Evolutionary conservation across 1,140 invertebrate genomes (phyloP).

Genomic region (Leptopilina clavipes): DNA sequence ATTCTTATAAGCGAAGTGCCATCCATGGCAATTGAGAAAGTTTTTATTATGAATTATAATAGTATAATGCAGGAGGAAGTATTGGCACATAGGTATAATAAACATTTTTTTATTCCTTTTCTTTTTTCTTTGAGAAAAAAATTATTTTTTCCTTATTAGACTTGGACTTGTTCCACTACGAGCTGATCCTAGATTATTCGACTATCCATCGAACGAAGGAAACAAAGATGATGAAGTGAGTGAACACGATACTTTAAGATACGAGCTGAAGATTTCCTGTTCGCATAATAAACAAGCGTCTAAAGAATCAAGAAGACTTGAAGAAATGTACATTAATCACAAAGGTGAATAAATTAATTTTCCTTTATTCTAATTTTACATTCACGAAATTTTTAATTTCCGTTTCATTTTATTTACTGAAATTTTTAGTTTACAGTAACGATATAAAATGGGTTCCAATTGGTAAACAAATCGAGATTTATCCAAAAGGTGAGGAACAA

Average conservation of each 20-base stretch:
- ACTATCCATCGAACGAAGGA: slow-evolving; percentile 77
- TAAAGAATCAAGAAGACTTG: slow-evolving; percentile 84
- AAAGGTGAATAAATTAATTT: slow-evolving; percentile 79
- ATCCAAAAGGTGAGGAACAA: slow-evolving; percentile 79
- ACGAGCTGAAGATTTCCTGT: slow-evolving; percentile 93
- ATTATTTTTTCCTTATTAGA: slow-evolving; percentile 61
- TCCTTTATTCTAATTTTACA: no score
- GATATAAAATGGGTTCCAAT: slow-evolving; percentile 96
- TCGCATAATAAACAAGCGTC: slow-evolving; percentile 83
- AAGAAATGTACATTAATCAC: slow-evolving; percentile 91
- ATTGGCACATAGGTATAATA: slow-evolving; percentile 85
- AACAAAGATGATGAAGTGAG: slow-evolving; percentile 80
- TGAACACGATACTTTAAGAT: slow-evolving; percentile 92
- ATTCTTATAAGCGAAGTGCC: slow-evolving; percentile 97
- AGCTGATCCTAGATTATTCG: slow-evolving; percentile 95
- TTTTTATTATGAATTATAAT: slow-evolving; percentile 96
- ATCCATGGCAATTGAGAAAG: slow-evolving; percentile 99
- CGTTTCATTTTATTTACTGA: no score
- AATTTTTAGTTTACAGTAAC: slow-evolving; percentile 85
- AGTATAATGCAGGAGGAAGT: slow-evolving; percentile 98
- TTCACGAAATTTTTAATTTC: no score
- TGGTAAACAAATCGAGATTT: slow-evolving; percentile 87
- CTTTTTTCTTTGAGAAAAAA: no score
- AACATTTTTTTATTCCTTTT: neutral
- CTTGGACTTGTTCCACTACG: slow-evolving; percentile 95